Evolutionary conservation across 2,797 vertebrate genomes (phyloP), one percentile per base, ranked within the genome.

Genomic region (Pterois miles): DNA sequence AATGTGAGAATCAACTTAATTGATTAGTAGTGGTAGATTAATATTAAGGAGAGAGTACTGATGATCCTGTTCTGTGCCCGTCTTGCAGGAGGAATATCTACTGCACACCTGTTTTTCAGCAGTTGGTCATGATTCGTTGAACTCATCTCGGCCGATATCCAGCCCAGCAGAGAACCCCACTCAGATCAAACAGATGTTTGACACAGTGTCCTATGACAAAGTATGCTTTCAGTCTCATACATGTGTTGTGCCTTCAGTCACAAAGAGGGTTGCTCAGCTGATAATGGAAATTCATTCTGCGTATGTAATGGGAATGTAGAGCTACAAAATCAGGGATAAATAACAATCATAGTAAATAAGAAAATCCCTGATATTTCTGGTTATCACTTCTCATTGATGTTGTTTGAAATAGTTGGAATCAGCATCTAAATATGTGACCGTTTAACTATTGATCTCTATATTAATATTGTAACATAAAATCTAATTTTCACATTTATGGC

Each of bases 111-210:
- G 94, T 71, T 97, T 96, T 88, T 85, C 83, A 88, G 95, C 95
- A 25, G 87, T 96, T 79, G 89, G 91, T 83, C 89, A 78, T 20
- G 95, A 96, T 89, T 94, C 95, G 1, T 56, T 96, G 68, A 96
- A 95, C 86, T 96, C 95, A 6, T 96, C 96, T 29, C 93, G 83
- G 27, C 92, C 95, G n/a, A 94, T 96, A 82, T 96, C 94, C 59
- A 94, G 93, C 73, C 75, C 91, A 71, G 96, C 94, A 53, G 96
- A 97, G 88, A 96, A 89, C 78, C 94, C 95, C 38, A 96, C 90
- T 67, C 94, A 97, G 86, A 96, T 96, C 86, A 77, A 93, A 57
- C 94, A 96, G 87, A 96, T 96, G 95, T 96, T 96, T 91, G 95
- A 96, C 90, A 88, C 88, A 0, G 84, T 96, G 68, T 96, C 95